These are phyloP conservation scores for Tapirus indicus DNA, from an alignment of 2,797 vertebrate genomes.

Conservation along the genomic window DNA sequence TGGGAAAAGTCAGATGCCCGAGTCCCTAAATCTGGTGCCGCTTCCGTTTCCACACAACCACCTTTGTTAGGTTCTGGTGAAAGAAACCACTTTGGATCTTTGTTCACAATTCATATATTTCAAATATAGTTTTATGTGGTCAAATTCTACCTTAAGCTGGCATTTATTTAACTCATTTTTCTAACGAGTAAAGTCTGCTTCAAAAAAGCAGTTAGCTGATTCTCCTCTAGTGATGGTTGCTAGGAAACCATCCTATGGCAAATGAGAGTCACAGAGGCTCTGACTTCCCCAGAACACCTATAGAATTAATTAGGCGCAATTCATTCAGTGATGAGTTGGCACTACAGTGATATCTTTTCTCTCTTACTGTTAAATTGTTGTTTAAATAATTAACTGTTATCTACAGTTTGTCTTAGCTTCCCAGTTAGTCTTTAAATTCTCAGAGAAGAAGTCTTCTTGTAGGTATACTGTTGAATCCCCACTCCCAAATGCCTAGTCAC, in stretches of 20 bases:
- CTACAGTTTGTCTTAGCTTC: slow-evolving; percentile 46
- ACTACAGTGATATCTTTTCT: slow-evolving; percentile 51
- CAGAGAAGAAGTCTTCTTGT: not conserved
- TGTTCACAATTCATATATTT: slow-evolving; percentile 57
- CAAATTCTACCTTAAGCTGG: slow-evolving; percentile 65
- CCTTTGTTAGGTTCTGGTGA: slow-evolving; percentile 4
- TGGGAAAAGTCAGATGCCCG: not conserved
- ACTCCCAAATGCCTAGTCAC: not conserved
- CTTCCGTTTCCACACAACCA: not conserved
- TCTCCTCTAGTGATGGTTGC: slow-evolving; percentile 76
- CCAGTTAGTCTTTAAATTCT: slow-evolving; percentile 54
- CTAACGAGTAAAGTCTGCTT: slow-evolving; percentile 64
- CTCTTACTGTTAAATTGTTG: slow-evolving; percentile 52
- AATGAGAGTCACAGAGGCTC: slow-evolving; percentile 67
- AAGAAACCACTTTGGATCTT: slow-evolving; percentile 48
- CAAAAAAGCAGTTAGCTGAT: slow-evolving; percentile 74
- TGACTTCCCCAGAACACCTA: slow-evolving; percentile 54
- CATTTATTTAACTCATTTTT: slow-evolving; percentile 77
- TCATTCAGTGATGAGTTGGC: slow-evolving; percentile 54
- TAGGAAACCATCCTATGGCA: slow-evolving; percentile 80
- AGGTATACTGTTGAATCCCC: not conserved
- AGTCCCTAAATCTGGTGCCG: not conserved
- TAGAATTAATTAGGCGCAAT: slow-evolving; percentile 65
- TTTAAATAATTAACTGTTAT: slow-evolving; percentile 76
- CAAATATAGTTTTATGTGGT: slow-evolving; percentile 57